Percentiles rank a stretch among this genome's conserved stretches.
Evolutionary conservation across 2,888 invertebrate genomes (phyloP).

Genomic region (Harpalus rufipes): DNA sequence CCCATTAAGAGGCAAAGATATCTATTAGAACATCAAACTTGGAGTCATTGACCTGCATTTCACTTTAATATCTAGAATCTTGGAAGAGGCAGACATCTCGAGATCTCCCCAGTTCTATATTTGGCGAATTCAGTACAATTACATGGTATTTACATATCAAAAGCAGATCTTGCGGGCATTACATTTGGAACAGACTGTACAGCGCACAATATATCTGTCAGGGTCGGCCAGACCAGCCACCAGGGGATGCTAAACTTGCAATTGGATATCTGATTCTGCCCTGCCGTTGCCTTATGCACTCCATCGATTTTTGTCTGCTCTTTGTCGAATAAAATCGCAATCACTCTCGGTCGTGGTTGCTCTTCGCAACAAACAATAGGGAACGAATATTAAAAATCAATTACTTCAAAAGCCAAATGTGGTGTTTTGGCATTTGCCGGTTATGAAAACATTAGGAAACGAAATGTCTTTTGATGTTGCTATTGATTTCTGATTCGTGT

Average conservation of each 20-base stretch:
- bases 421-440: constrained; percentile 37
- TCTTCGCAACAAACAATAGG: constrained; percentile 42
- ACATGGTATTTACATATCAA: constrained; percentile 64
- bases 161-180: constrained; percentile 66
- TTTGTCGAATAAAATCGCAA: constrained; percentile 55
- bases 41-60: too few relatives aligned
- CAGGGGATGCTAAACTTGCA: constrained; percentile 63
- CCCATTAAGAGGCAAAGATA: too few relatives aligned
- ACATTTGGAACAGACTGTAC: constrained; percentile 62
- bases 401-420: constrained; percentile 39
- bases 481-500: constrained; percentile 31
- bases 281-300: constrained; percentile 32
- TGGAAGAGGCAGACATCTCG: constrained; percentile 22
- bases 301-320: constrained; percentile 46
- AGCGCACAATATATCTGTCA: constrained; percentile 45
- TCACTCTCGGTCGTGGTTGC: constrained; percentile 14
- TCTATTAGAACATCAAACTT: too few relatives aligned
- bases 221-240: constrained; percentile 6
- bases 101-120: constrained; percentile 32
- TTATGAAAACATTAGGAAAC: constrained; percentile 39
- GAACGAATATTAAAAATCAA: constrained; percentile 58
- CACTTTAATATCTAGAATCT: background rate
- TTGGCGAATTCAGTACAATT: constrained; percentile 57
- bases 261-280: constrained; percentile 64
- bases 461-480: constrained; percentile 38